Evolutionary conservation across 2,888 invertebrate species (phyloP).

Genomic region (Neoaliturus tenellus): DNA sequence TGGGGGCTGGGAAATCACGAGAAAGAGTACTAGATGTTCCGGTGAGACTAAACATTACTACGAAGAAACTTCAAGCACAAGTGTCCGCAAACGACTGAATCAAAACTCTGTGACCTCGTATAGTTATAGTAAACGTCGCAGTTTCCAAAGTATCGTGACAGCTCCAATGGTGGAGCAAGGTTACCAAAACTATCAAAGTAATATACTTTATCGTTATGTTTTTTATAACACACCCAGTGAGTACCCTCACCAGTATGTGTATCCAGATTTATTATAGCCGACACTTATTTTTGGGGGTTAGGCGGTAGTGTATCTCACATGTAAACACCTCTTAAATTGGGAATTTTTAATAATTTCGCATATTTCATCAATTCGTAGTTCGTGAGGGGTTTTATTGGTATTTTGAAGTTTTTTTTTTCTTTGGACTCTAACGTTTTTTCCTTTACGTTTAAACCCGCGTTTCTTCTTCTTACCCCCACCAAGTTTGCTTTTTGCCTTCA

Average conservation of each 20-base stretch:
- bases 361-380: conserved; percentile 61
- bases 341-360: conserved; percentile 65
- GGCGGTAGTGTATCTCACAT: conserved; percentile 70
- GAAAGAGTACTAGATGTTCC: conserved; percentile 53
- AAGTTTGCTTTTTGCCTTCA: conserved; percentile 61
- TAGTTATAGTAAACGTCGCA: conserved; percentile 54
- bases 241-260: conserved; percentile 65
- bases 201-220: conserved; percentile 66
- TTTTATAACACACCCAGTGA: conserved; percentile 70
- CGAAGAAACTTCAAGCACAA: conserved; percentile 58
- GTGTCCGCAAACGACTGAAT: conserved; percentile 59
- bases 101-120: conserved; percentile 41
- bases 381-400: conserved; percentile 26
- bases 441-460: too few species aligned
- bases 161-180: conserved; percentile 66
- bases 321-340: conserved; percentile 69
- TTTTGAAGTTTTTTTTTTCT: not conserved
- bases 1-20: not conserved
- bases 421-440: not conserved
- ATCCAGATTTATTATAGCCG: conserved; percentile 69
- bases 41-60: conserved; percentile 65
- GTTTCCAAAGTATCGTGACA: conserved; percentile 53
- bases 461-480: conserved; percentile 9
- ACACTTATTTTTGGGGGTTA: conserved; percentile 65
- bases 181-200: conserved; percentile 71